These are phyloP conservation scores for Tinea pellionella DNA, from an alignment of 2,888 invertebrate species.

Conservation along the genomic window DNA sequence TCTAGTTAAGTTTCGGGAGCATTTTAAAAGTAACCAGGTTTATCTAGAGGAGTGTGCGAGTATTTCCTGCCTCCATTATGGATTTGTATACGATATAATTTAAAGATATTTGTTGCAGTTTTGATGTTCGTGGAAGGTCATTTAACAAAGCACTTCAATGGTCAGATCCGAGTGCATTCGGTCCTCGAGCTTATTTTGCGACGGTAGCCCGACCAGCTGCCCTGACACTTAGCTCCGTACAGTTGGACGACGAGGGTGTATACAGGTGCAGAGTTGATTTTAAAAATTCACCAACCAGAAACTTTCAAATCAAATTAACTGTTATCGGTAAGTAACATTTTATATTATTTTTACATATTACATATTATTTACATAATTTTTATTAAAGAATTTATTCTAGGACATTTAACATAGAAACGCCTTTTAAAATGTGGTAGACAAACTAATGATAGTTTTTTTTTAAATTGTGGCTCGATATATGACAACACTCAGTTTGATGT, in stretches of 20 bases:
- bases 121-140: constrained; percentile 85
- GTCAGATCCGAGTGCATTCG: constrained; percentile 86
- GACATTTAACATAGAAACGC: too few species aligned
- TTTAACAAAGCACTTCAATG: constrained; percentile 85
- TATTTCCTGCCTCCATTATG: too few species aligned
- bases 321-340: constrained; percentile 80
- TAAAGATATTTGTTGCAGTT: constrained; percentile 66
- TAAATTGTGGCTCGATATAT: too few species aligned
- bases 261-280: constrained; percentile 93
- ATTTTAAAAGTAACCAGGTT: too few species aligned
- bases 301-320: constrained; percentile 88
- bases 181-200: constrained; percentile 87
- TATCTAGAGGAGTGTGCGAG: too few species aligned
- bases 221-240: constrained; percentile 84
- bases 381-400: too few species aligned
- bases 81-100: too few species aligned
- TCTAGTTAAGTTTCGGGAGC: too few species aligned
- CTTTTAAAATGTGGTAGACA: too few species aligned
- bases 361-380: too few species aligned
- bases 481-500: too few species aligned
- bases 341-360: background rate
- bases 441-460: too few species aligned
- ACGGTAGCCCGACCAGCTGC: constrained; percentile 84
- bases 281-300: constrained; percentile 88
- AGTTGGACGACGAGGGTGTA: constrained; percentile 86